Base-by-base conservation (phyloP, 2,888 invertebrate species). In the Oxystoma pomonae region DNA sequence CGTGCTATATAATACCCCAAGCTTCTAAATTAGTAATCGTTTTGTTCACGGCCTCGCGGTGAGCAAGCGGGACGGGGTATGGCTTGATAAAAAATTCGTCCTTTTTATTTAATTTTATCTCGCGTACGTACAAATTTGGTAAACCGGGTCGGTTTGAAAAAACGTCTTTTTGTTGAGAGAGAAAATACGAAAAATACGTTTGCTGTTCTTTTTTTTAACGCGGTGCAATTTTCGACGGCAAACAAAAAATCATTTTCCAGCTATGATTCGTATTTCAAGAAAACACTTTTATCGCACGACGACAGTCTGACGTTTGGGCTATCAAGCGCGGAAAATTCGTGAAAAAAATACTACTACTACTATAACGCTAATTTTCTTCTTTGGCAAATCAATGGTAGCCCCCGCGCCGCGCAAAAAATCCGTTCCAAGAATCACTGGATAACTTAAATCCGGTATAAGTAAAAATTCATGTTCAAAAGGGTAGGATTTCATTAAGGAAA, bases 1-100 rank as follows among this genome's bases (percentile, higher is more conserved):
- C 64, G 52, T 22, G 57, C 64, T n/a, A n/a, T 1, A 61, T 61
- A 20, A 63, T 50, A 9, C 52, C 63, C 63, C 63, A 63, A 16
- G 53, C 59, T 16, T 59, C 59, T 59, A 63, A 60, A 20, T 55
- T 20, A n/a, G 1, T 35, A 16, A 63, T 18, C 1, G 50, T 22
- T 20, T 63, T 1, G 7, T 51, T n/a, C 1, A 61, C 52, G 2
- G 59, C 60, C 18, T 60, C 63, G 5, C 63, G 19, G 51, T 63
- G 63, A 3, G 60, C 63, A 1, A 60, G 18, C 0, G 63, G 63
- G n/a, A 61, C 56, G 0, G 56, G 63, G 60, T 63, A 61, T 1
- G 59, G 63, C 21, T 63, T 63, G 35, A 63, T 18, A 51, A 57
- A 56, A 60, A 63, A 63, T 21, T 55, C 50, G 16, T 21, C 52